Evolutionary conservation across 2,113 vertebrate genomes (phyloP).

Genomic region (Xiphorhynchus elegans): DNA sequence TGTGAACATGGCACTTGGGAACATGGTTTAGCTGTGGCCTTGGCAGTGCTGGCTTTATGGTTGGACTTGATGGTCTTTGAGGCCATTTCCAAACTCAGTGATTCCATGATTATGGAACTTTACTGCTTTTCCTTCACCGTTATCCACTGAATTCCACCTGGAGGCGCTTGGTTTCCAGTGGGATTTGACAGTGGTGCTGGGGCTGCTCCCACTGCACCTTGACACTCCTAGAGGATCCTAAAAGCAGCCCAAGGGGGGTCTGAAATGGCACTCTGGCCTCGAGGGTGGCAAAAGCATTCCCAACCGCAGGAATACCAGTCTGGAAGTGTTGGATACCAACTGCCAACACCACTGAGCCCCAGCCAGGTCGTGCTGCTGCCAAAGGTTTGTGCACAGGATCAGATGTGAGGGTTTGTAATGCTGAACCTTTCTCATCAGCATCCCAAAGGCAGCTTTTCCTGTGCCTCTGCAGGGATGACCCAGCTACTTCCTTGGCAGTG

Average conservation of each 20-base stretch:
- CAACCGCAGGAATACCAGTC: background rate
- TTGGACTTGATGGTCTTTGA: accelerated
- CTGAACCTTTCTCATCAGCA: background rate
- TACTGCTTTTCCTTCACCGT: accelerated
- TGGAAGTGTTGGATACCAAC: too few relatives aligned
- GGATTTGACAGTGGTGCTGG: background rate
- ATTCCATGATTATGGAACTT: background rate
- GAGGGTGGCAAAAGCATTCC: background rate
- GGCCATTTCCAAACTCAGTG: accelerated
- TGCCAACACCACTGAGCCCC: too few relatives aligned
- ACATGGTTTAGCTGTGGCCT: background rate
- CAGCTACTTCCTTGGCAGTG: background rate
- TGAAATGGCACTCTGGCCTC: background rate
- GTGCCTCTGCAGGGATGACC: background rate
- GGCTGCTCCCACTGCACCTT: accelerated
- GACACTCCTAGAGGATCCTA: background rate
- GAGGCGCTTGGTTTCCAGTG: background rate
- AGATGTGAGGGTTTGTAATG: background rate
- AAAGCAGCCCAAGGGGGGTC: accelerated
- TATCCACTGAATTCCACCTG: background rate
- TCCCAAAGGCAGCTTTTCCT: background rate
- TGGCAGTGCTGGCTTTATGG: background rate
- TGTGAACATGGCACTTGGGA: background rate
- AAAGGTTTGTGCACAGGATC: too few relatives aligned
- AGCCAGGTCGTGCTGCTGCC: too few relatives aligned